Evolutionary conservation across 2,888 invertebrate species (phyloP), one percentile per base, ranked within the genome.

Genomic region (Mesorhabditis sp.): DNA sequence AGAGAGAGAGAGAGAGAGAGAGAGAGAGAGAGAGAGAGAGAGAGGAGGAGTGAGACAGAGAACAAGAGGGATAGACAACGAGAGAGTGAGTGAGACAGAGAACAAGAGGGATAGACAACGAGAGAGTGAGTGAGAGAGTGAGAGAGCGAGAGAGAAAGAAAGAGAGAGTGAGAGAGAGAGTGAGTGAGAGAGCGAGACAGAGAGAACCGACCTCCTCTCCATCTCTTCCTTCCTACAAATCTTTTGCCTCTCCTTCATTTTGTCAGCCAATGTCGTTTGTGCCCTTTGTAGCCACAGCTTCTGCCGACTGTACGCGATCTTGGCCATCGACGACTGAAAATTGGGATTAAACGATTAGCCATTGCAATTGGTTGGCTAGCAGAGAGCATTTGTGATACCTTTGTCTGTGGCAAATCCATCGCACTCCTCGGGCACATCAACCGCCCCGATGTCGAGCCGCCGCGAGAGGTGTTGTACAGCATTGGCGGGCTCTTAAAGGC

Each of bases 291-390:
- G 77, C 80, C 82, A 85, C 13, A 85, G 68, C 5, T 81, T 70
- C 69, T 82, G 83, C 41, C 85, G 75, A 66, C 78, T 78, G 66
- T 85, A 83, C 4, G 83, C 83, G 76, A 85, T 84, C 69, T 85
- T 85, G 0, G 85, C 85, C 82, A 85, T 81, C 5, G 83, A 83
- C 0, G 84, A 81, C 73, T 80, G 62, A 66, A 68, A 15, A 6
- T 43, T 2, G 15, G 10, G 45, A 3, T 41, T 13, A 43, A 10
- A 43, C 13, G 41, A 15, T 7, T 13, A 13, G 45, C 13, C 13
- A 6, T 4, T 45, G 45, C 4, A 43, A 66, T 45, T 10, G 45
- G 4, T 4, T 4, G 4, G n/a, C n/a, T 4, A 63, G 7, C n/a
- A 28, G 7, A 15, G 7, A 13, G 15, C n/a, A 63, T 13, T 13